Evolutionary conservation across 2,113 vertebrate species (phyloP).

Genomic region (Onychostoma macrolepis): DNA sequence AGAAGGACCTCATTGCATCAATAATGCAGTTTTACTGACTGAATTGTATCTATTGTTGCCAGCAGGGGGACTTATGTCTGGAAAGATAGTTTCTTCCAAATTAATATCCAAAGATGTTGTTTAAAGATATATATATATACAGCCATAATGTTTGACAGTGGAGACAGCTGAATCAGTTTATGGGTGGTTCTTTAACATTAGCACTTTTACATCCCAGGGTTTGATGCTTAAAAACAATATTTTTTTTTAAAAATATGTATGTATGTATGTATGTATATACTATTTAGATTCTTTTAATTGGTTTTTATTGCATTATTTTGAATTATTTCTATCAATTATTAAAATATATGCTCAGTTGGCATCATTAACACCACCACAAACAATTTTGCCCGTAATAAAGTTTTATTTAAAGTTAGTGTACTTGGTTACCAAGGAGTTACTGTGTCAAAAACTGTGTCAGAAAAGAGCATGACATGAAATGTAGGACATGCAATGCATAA

Average conservation of each 20-base stretch:
- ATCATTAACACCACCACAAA: neutral
- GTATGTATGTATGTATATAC: too few species aligned
- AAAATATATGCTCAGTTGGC: too few species aligned
- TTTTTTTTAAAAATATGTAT: too few species aligned
- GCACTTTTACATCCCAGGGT: too few species aligned
- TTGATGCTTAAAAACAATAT: neutral
- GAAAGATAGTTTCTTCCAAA: neutral
- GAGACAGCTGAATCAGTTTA: too few species aligned
- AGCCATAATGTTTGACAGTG: neutral
- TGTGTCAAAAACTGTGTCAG: too few species aligned
- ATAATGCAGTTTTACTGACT: neutral
- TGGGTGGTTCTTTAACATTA: too few species aligned
- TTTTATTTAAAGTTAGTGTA: neutral
- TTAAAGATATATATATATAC: neutral
- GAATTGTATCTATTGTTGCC: neutral
- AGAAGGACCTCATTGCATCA: neutral
- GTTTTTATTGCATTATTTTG: neutral
- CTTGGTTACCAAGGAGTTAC: neutral
- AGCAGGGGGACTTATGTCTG: neutral
- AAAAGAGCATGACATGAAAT: neutral
- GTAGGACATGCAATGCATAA: neutral
- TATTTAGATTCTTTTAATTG: neutral
- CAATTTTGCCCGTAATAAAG: neutral
- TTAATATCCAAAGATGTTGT: neutral
- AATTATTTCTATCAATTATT: too few species aligned